phyloP scores from a whole-genome alignment of 2,888 invertebrate species.

The Melolontha melolontha region DNA sequence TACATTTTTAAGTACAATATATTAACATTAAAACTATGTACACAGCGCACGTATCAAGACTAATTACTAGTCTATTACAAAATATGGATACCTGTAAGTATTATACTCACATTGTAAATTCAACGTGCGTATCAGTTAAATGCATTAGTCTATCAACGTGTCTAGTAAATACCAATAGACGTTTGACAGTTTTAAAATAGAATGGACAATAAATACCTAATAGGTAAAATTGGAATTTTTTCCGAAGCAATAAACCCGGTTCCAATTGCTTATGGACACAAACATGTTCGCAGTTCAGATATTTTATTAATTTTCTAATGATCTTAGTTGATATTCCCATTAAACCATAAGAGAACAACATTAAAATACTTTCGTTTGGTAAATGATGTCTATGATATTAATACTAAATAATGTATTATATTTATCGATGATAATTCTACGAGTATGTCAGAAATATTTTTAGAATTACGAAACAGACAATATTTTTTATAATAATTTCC shows the following conservation, averaged over 20 bases:
- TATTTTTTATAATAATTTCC: no score
- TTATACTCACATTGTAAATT: constrained; percentile 2
- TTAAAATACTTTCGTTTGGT: constrained; percentile 20
- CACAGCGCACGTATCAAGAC: constrained; percentile 1
- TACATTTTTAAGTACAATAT: no score
- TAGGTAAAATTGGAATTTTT: constrained; percentile 38
- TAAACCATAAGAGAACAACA: constrained; percentile 11
- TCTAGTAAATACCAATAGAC: neutral
- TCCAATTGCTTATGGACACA: constrained; percentile 26
- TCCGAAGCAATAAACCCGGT: constrained; percentile 29
- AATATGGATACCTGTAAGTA: no score
- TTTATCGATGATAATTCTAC: no score
- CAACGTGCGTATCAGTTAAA: constrained; percentile 6
- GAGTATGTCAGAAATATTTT: no score
- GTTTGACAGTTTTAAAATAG: constrained; percentile 35
- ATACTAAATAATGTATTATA: neutral
- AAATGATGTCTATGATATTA: neutral
- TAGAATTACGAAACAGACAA: no score
- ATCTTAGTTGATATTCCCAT: neutral
- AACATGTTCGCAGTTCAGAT: constrained; percentile 1
- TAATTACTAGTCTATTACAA: constrained; percentile 25
- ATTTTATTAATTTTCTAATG: constrained; percentile 38
- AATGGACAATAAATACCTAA: constrained; percentile 35
- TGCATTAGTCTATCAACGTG: neutral
- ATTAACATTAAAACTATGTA: constrained; percentile 1